Evolutionary conservation across 2,888 invertebrate genomes (phyloP), one percentile per base, ranked within the genome.

Genomic region (Aphidius colemani): DNA sequence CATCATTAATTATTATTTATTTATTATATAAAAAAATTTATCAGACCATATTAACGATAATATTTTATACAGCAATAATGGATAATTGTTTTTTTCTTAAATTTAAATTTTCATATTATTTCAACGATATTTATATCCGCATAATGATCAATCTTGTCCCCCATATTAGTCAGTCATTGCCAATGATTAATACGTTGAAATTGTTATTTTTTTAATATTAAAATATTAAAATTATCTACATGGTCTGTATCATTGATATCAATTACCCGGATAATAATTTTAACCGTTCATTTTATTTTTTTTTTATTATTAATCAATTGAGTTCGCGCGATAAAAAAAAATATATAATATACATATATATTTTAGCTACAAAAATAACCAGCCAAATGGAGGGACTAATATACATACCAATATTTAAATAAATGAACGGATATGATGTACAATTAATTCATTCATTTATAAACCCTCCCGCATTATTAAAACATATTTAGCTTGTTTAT

Each of bases 281-380:
- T 58, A 59, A 59, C 53, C 55, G 59, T 45, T 43, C 1, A 18
- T 18, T 57, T 63, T 45, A 60, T 41, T 56, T 67, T 48, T 63
- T 59, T 55, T 66, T 50, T 69, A 67, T 10, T 7, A 2, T 50
- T 69, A 71, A 70, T 70, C 74, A 68, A 78, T 77, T 70, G 70
- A 65, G 64, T 68, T 67, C 69, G 67, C 68, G 70, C 61, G 60
- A 59, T 61, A 64, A 62, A 68, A 56, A 57, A 62, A 62, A 30
- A 30, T 18, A 30, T 30, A 30, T 30, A 30, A n/a, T 30, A 30
- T 30, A 30, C 5, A 3, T 30, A 61, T 68, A 71, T 69, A 64
- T 67, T 65, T 69, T 69, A 45, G 53, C 59, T 76, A 78, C 71
- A 78, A 78, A 78, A 78, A 77, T 77, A 78, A 78, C 70, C 73